Evolutionary conservation across 2,797 vertebrate genomes (phyloP), one percentile per base, ranked within the genome.

Genomic region (Oryzias sinensis): DNA sequence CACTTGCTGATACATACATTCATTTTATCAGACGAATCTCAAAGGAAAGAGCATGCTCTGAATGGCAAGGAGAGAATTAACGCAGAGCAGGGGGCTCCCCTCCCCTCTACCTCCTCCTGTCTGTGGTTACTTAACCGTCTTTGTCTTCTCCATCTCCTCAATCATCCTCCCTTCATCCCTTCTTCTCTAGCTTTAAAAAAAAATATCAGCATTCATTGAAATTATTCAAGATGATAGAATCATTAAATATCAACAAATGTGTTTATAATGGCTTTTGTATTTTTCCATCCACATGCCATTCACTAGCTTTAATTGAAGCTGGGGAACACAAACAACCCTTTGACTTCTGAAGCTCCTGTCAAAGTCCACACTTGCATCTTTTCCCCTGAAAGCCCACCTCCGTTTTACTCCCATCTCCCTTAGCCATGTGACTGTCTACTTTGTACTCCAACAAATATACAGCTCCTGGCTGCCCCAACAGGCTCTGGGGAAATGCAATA

Each of bases 31-130:
- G 81, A 70, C 76, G 88, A 80, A 88, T 89, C 85, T 88, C 86
- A 86, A 70, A 80, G 83, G 82, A 76, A 80, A 74, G 68, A 82
- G 73, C 87, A 88, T 89, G 87, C 82, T 89, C 77, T 81, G 89
- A 88, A 84, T 89, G 81, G 74, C 83, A 89, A 89, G 74, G 80
- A 81, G 78, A 84, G 85, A 85, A 89, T 88, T 90, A 90, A 88
- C 84, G 79, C 79, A 77, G 82, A 87, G 77, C 79, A 79, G 80
- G 80, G 80, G 75, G 58, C 81, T 80, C 76, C 79, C 62, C 68
- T 74, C 65, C 69, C 55, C n/a, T 25, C 65, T 77, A 59, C 65
- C 63, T 69, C 56, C 55, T 68, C 70, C 81, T 68, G 65, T 78
- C 79, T 79, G 47, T 76, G 74, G 77, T 80, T 65, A 75, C 80